Percentiles rank a stretch among this genome's conserved stretches.
Conservation (phyloP, 2,888 invertebrate genomes). For the Nesidiocoris tenuis region DNA sequence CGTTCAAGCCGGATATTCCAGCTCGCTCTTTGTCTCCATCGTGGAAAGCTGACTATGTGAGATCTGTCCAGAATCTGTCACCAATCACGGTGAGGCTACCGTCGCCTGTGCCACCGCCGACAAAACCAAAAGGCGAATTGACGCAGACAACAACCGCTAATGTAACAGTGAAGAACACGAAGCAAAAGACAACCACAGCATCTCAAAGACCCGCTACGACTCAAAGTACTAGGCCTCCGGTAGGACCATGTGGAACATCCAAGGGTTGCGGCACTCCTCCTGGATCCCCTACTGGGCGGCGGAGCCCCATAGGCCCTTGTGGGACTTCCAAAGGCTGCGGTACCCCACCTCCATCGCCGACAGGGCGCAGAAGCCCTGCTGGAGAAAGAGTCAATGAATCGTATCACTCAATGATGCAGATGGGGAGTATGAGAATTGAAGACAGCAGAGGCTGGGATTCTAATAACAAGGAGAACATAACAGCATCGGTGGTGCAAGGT, state of each 20-base stretch:
- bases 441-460: not conserved
- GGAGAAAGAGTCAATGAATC: not conserved
- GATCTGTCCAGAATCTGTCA: slow-evolving; percentile 47
- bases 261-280: slow-evolving; percentile 33
- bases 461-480: slow-evolving; percentile 10
- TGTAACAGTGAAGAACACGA: slow-evolving; percentile 34
- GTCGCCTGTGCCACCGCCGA: slow-evolving; percentile 45
- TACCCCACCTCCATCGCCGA: slow-evolving; percentile 18
- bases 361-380: not conserved
- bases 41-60: slow-evolving; percentile 44
- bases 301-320: slow-evolving; percentile 1
- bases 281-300: slow-evolving; percentile 11
- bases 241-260: slow-evolving; percentile 24
- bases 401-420: not conserved
- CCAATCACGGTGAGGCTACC: slow-evolving; percentile 47
- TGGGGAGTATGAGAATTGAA: not conserved
- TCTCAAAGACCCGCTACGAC: slow-evolving; percentile 14
- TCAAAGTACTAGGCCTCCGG: not conserved
- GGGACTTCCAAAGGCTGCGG: slow-evolving; percentile 27
- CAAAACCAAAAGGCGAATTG: slow-evolving; percentile 43
- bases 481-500: not conserved
- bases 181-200: slow-evolving; percentile 1
- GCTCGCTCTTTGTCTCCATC: slow-evolving; percentile 34
- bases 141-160: slow-evolving; percentile 42
- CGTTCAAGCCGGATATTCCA: slow-evolving; percentile 36